These are phyloP conservation scores for Papilio polytes DNA, from an alignment of 1,140 invertebrate genomes.

Conservation along the genomic window DNA sequence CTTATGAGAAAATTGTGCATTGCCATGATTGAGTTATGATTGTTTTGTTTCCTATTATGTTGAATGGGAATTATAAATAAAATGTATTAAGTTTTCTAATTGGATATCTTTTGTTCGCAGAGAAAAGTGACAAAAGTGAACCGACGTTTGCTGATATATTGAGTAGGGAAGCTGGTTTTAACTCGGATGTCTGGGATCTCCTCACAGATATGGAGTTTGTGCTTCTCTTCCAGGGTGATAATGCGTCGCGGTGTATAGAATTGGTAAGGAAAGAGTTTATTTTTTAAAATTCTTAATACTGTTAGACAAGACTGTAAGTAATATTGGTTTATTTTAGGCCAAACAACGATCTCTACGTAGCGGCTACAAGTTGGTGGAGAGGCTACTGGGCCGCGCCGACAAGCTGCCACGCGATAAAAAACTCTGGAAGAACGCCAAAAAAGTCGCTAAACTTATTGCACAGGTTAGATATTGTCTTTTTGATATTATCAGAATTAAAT, in stretches of 20 bases:
- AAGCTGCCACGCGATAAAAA: slow-evolving; percentile 68
- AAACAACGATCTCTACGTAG: slow-evolving; percentile 65
- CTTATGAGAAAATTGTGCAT: not conserved
- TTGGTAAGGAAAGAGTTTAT: slow-evolving; percentile 59
- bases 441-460: slow-evolving; percentile 68
- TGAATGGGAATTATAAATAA: no score
- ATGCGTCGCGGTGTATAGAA: slow-evolving; percentile 62
- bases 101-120: slow-evolving; percentile 5
- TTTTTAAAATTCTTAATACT: not conserved
- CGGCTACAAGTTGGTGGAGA: slow-evolving; percentile 64
- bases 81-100: not conserved
- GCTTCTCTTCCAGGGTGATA: slow-evolving; percentile 63
- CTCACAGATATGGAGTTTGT: slow-evolving; percentile 47
- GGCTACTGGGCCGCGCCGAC: slow-evolving; percentile 60
- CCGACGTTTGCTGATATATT: slow-evolving; percentile 14
- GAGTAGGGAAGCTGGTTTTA: slow-evolving; percentile 27
- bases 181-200: slow-evolving; percentile 20
- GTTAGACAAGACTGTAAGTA: not conserved
- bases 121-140: not conserved
- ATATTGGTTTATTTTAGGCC: slow-evolving; percentile 55
- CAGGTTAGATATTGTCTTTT: slow-evolving; percentile 50
- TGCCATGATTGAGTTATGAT: no score
- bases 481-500: no score
- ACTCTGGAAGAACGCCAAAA: slow-evolving; percentile 76
- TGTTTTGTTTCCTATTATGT: no score